Percentiles rank a stretch among this genome's conserved stretches.
Evolutionary conservation across 2,113 vertebrate genomes (phyloP).

Genomic region (Sebastes schlegelii): DNA sequence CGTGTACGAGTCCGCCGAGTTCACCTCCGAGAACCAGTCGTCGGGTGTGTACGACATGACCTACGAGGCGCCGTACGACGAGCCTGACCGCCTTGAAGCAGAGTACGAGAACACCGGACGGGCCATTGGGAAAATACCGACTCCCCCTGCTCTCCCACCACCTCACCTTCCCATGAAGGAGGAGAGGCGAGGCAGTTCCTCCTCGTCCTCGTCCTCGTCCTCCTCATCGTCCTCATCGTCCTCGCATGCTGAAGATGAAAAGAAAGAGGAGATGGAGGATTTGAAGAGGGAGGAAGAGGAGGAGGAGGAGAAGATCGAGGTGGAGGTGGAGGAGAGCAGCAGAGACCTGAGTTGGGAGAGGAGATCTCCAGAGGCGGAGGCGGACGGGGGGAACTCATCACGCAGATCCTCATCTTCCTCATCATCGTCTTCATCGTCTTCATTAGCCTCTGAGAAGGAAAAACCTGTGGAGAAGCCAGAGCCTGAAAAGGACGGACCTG

Average conservation of each 20-base stretch:
- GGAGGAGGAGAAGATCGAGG: constrained; percentile 24
- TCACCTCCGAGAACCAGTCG: constrained; percentile 22
- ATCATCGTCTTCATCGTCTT: constrained; percentile 46
- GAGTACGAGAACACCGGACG: constrained; percentile 53
- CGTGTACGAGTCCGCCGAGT: constrained; percentile 47
- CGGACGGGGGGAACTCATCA: not conserved
- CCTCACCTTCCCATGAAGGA: not conserved
- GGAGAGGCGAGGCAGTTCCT: constrained; percentile 24
- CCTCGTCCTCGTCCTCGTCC: constrained; percentile 39
- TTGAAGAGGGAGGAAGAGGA: not conserved
- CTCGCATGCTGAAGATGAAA: constrained; percentile 17
- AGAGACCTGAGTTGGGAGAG: constrained; percentile 1
- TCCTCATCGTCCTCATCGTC: constrained; percentile 57
- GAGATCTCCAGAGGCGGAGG: not conserved
- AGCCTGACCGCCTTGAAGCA: not conserved
- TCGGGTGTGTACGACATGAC: constrained; percentile 2
- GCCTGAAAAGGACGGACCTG: not conserved
- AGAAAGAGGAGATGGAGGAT: not conserved
- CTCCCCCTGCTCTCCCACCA: constrained; percentile 35
- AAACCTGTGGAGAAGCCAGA: not conserved
- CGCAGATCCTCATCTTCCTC: constrained; percentile 63
- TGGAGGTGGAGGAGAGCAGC: not conserved
- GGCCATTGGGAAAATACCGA: constrained; percentile 3
- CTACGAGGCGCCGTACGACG: constrained; percentile 14
- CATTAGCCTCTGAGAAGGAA: constrained; percentile 54